Conservation (phyloP, 2,113 vertebrate species). For the Sclerurus mexicanus region DNA sequence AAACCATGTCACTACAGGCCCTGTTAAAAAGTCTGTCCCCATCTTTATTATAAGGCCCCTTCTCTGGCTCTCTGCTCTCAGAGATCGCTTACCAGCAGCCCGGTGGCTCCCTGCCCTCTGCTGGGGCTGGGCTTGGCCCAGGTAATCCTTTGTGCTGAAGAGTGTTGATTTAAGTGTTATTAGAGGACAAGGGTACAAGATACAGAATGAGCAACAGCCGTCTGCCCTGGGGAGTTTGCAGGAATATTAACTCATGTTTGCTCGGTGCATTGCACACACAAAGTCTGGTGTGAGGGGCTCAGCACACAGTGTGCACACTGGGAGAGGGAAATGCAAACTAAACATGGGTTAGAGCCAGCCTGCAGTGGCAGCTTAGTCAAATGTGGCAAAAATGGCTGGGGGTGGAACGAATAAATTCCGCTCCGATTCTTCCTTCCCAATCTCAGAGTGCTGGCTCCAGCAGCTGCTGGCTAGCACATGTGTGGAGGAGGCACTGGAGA, state of each 20-base stretch:
- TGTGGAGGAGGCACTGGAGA: not conserved
- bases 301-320: not conserved
- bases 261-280: not conserved
- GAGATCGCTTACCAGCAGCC: not conserved
- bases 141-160: not conserved
- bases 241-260: slow-evolving; percentile 21
- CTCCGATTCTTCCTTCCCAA: not conserved
- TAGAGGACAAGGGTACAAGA: not conserved
- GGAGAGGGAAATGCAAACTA: not conserved
- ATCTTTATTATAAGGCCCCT: not conserved
- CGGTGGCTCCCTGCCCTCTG: accelerated
- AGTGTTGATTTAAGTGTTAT: not conserved
- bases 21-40: not conserved
- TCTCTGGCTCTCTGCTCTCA: not conserved
- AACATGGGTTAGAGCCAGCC: not conserved
- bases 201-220: not conserved
- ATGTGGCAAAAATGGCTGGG: not conserved
- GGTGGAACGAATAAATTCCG: not conserved
- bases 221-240: not conserved
- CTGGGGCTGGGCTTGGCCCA: not conserved
- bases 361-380: not conserved
- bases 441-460: not conserved
- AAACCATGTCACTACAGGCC: not conserved
- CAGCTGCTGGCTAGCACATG: not conserved
- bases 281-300: not conserved